Base-by-base conservation (phyloP, 2,888 invertebrate species). In the Periphyllus acericola region DNA sequence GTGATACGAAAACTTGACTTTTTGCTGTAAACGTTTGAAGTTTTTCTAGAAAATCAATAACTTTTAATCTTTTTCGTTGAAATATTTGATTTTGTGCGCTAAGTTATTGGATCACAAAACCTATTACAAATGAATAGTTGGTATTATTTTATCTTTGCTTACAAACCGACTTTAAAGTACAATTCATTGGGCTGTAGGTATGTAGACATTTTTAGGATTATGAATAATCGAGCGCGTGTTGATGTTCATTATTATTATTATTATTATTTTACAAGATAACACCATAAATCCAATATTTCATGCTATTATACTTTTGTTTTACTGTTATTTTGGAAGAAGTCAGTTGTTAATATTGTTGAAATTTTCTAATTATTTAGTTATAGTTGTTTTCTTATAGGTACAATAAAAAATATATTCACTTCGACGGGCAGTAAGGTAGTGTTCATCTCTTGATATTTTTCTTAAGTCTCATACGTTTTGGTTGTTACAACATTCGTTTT, bases 1-100 rank as follows among this genome's bases (percentile, higher is more conserved):
- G 9, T 52, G 46, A 78, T 78, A 85, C 34, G 34, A 78, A 34
- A 78, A 40, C 29, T 68, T 68, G 76, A 85, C 19, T 68, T 78
- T 68, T 68, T 68, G 68, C 34, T 34, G 76, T 14, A 21, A 74
- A 60, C 17, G 60, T 21, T 78, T n/a, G n/a, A 68, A 85, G 52
- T 85, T 68, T 60, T 29, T 52, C 32, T 52, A n/a, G 32, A 4
- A 78, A 21, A 78, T 68, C 68, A 71, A 85, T 85, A 46, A 46
- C 32, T 29, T 34, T 68, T 46, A 76, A 66, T 78, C 5, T 68
- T 68, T 75, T 60, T 32, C 3, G 21, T 78, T 46, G 46, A 68
- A n/a, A 68, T 5, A n/a, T 68, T 52, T 21, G 34, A 85, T 78
- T 68, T 21, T 5, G 11, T 46, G n/a, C 5, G n/a, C 32, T 21